Percentiles rank a stretch among this genome's conserved stretches.
Evolutionary conservation across 2,888 invertebrate genomes (phyloP).

Genomic region (Amiota communis): DNA sequence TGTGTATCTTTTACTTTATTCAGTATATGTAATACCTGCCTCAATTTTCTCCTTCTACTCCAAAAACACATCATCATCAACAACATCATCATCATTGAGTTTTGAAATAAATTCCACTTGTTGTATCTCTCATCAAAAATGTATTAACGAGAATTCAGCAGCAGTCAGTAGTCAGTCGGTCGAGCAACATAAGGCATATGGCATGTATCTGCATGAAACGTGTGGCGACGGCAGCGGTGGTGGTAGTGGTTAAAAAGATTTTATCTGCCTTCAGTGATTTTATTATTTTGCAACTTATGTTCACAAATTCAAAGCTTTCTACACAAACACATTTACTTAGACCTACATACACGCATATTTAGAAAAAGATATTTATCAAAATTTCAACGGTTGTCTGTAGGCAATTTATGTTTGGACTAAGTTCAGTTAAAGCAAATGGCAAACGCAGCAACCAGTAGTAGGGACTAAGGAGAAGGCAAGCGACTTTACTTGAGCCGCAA

Average conservation of each 20-base stretch:
- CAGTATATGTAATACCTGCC: background rate
- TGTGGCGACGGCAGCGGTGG: background rate
- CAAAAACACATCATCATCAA: conserved; percentile 58
- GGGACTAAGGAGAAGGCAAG: background rate
- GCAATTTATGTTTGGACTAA: conserved; percentile 15
- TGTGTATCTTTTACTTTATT: too few relatives aligned
- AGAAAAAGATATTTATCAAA: conserved; percentile 19
- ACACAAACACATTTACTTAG: background rate
- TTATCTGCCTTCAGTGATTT: conserved; percentile 66
- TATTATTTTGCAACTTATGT: conserved; percentile 45
- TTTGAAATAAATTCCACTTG: conserved; percentile 51
- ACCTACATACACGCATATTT: background rate
- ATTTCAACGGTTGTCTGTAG: conserved; percentile 29
- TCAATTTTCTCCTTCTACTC: conserved; percentile 42
- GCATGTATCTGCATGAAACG: too few relatives aligned
- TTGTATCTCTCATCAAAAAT: conserved; percentile 69
- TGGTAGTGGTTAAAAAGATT: conserved; percentile 52
- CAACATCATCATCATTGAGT: conserved; percentile 12
- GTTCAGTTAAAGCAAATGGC: background rate
- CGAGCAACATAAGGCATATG: conserved; percentile 18
- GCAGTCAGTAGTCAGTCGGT: conserved; percentile 24
- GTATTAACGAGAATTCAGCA: conserved; percentile 67
- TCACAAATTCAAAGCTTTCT: conserved; percentile 21
- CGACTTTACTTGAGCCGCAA: conserved; percentile 6
- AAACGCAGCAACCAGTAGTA: background rate